Conservation (phyloP, 2,888 invertebrate genomes). For the Drosophila subquinaria region DNA sequence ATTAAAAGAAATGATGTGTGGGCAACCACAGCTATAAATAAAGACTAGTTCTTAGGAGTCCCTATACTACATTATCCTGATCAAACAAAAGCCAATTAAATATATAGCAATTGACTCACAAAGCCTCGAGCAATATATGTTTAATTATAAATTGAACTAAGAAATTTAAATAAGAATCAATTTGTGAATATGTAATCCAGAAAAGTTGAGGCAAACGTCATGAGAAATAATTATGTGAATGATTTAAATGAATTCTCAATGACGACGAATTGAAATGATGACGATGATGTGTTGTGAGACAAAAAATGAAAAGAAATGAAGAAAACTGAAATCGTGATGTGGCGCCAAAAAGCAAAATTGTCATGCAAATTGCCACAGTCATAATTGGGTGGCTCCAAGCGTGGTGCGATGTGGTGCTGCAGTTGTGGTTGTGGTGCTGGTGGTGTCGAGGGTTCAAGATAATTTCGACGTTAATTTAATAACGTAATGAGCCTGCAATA, state of each 20-base stretch:
- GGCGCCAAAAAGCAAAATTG: constrained; percentile 49
- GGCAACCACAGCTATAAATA: background rate
- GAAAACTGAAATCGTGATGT: constrained; percentile 29
- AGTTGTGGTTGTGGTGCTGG: background rate
- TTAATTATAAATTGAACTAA: background rate
- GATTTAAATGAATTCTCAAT: constrained; percentile 59
- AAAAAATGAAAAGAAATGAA: background rate
- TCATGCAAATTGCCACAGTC: constrained; percentile 46
- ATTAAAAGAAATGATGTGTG: background rate
- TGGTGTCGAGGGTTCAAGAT: constrained; percentile 24
- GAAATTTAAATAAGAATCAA: background rate
- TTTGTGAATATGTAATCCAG: constrained; percentile 1
- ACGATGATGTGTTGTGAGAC: constrained; percentile 23
- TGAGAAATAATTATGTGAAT: constrained; percentile 27
- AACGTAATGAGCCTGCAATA: constrained; percentile 58
- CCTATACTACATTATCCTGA: no score
- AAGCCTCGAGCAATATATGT: background rate
- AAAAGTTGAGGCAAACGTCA: constrained; percentile 22
- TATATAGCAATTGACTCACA: background rate
- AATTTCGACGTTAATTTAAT: constrained; percentile 66
- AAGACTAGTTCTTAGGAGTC: background rate
- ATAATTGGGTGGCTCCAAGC: constrained; percentile 38
- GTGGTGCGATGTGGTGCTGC: constrained; percentile 3
- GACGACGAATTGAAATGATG: constrained; percentile 33
- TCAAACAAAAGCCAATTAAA: background rate